Conservation (phyloP, 1,140 invertebrate species). For the Drosophila sproati region DNA sequence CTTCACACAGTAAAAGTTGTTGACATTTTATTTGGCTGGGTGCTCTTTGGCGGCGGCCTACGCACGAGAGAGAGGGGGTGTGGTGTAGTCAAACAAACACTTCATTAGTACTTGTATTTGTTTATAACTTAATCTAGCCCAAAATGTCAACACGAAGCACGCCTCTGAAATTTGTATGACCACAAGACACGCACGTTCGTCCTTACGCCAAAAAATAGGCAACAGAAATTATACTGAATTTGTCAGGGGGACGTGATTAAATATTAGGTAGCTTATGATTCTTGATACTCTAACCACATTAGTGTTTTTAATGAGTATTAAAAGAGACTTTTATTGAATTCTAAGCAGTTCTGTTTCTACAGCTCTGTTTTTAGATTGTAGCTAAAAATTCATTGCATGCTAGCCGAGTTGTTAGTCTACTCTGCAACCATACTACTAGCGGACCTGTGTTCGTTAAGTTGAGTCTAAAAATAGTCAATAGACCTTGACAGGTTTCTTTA, state of each 20-base stretch:
- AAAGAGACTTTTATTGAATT: background rate
- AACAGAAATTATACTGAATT: background rate
- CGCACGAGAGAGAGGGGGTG: background rate
- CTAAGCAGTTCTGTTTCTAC: too few relatives aligned
- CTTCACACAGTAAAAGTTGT: conserved; percentile 80
- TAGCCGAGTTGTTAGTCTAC: too few relatives aligned
- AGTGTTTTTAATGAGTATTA: conserved; percentile 3
- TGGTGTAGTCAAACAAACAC: conserved; percentile 68
- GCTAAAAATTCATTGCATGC: too few relatives aligned
- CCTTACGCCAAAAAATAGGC: background rate
- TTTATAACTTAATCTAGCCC: conserved; percentile 79
- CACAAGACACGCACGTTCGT: conserved; percentile 57
- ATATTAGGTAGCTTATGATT: conserved; percentile 3
- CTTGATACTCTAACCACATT: background rate
- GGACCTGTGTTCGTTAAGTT: conserved; percentile 12
- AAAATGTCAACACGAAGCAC: conserved; percentile 65
- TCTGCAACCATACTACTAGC: background rate
- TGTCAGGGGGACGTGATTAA: background rate
- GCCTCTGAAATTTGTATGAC: conserved; percentile 62
- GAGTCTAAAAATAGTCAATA: conserved; percentile 5
- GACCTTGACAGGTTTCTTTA: background rate
- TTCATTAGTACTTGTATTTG: conserved; percentile 80
- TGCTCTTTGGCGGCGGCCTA: background rate
- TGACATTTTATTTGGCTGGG: conserved; percentile 54
- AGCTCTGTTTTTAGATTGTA: background rate